These are phyloP conservation scores for Epinotia nisella DNA, from an alignment of 2,888 invertebrate species.

Conservation along the genomic window DNA sequence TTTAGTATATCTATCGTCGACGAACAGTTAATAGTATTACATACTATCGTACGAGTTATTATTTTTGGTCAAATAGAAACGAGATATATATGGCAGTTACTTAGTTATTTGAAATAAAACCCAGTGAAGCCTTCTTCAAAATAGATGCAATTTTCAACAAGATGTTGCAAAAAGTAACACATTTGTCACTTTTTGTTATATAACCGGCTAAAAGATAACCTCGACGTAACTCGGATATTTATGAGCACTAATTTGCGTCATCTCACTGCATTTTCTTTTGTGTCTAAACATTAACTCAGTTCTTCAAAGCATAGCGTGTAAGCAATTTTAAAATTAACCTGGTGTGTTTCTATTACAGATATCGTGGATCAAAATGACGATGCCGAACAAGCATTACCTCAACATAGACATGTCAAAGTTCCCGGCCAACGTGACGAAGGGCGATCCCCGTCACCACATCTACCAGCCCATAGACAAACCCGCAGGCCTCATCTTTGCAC, in stretches of 20 bases:
- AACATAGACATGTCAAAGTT: conserved; percentile 90
- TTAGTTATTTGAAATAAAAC: neutral
- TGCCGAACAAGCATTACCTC: conserved; percentile 93
- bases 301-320: too few relatives aligned
- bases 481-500: conserved; percentile 90
- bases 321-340: neutral
- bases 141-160: too few relatives aligned
- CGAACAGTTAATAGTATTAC: too few relatives aligned
- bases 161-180: too few relatives aligned
- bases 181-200: neutral
- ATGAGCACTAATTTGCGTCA: conserved; percentile 1
- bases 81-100: too few relatives aligned
- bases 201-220: neutral
- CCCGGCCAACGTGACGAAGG: conserved; percentile 86
- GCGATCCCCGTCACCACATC: conserved; percentile 87
- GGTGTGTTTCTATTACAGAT: conserved; percentile 78
- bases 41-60: neutral
- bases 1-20: neutral
- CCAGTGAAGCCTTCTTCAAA: neutral
- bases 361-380: conserved; percentile 88
- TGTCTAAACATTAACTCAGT: neutral
- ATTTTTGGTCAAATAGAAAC: neutral
- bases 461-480: conserved; percentile 92
- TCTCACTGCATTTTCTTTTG: neutral
- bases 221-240: neutral